These are phyloP conservation scores for Lepus townsendii DNA, from an alignment of 2,797 vertebrate genomes.

Conservation along the genomic window DNA sequence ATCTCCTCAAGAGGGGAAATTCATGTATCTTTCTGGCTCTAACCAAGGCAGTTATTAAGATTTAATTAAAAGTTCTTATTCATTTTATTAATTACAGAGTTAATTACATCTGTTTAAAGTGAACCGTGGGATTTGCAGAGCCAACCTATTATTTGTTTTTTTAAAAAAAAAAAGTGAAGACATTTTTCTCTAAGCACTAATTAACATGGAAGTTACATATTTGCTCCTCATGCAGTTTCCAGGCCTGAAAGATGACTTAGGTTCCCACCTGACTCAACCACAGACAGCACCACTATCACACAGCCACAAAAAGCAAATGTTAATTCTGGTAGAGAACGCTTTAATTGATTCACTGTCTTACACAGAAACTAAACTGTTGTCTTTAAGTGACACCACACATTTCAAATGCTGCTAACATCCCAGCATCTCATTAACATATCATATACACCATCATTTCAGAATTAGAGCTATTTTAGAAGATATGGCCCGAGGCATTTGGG, in stretches of 20 bases:
- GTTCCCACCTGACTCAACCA: background rate
- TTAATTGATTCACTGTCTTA: background rate
- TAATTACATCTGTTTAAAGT: conserved; percentile 84
- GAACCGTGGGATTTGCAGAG: conserved; percentile 73
- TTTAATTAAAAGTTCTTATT: conserved; percentile 86
- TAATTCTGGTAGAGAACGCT: background rate
- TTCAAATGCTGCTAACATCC: background rate
- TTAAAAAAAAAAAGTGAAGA: background rate
- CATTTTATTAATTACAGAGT: conserved; percentile 84
- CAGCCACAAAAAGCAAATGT: background rate
- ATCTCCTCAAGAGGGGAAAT: conserved; percentile 38
- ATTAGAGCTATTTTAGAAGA: conserved; percentile 1
- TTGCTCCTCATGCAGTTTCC: conserved; percentile 10
- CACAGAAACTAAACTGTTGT: background rate
- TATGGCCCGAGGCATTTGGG: background rate
- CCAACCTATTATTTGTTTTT: conserved; percentile 49
- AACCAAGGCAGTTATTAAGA: conserved; percentile 75
- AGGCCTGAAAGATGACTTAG: background rate
- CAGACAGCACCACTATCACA: background rate
- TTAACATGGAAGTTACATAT: conserved; percentile 24
- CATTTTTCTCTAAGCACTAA: conserved; percentile 21
- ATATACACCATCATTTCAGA: background rate
- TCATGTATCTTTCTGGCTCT: conserved; percentile 51
- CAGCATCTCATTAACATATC: conserved; percentile 10
- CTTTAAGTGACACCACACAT: background rate